Evolutionary conservation across 2,888 invertebrate species (phyloP), one percentile per base, ranked within the genome.

Genomic region (Drosophila vallismaia): DNA sequence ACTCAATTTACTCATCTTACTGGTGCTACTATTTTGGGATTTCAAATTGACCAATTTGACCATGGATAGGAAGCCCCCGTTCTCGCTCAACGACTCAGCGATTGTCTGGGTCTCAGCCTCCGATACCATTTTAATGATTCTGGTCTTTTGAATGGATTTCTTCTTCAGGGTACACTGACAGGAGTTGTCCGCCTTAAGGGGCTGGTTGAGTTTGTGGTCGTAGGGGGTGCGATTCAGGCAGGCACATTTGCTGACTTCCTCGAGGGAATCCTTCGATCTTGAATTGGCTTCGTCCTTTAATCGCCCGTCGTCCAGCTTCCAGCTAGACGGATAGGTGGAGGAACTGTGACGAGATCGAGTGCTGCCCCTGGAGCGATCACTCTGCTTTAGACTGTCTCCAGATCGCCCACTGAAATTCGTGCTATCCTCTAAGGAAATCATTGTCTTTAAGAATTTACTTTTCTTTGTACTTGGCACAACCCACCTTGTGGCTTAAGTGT

Each of bases 251-350:
- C 19, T 19, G 0, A 71, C 5, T 19, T 82, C 79, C 19, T 29
- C 53, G 0, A 51, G 51, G 4, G 54, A 56, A 6, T 19, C 5
- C 5, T 33, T 4, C 0, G 28, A 9, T 4, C 36, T 36, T 3
- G 5, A 4, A 4, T 6, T 6, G 1, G 40, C 12, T 2, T 52
- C 36, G 0, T 40, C 48, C 3, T 28, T 53, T 0, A n/a, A 10
- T 2, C 7, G 5, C 0, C 28, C 12, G 0, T 14, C 29, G 9
- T 66, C 52, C 1, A 58, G 31, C 0, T 70, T 72, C 82, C 82
- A 82, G 6, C 51, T 77, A 7, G 86, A 86, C 1, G 82, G 82
- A 59, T 82, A 82, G 10, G 56, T 49, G 4, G 49, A 14, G 3
- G 72, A 60, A 31, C 70, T 70, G 6, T 71, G 26, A 2, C 48